These are phyloP conservation scores for Agrypnia vestita DNA, from an alignment of 1,140 invertebrate species.

Conservation along the genomic window DNA sequence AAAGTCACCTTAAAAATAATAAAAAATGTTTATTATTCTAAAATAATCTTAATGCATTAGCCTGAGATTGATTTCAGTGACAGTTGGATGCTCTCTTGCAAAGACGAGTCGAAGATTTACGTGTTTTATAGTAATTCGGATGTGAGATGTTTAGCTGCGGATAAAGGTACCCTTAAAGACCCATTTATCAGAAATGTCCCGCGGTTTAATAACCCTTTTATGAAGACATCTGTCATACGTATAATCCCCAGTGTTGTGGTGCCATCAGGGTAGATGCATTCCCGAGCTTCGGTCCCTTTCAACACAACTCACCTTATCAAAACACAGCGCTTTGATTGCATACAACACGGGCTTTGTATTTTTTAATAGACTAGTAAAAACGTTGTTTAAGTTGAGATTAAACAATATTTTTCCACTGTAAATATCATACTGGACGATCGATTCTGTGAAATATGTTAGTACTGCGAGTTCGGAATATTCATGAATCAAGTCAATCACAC, in stretches of 20 bases:
- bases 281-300: not conserved
- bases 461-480: no score
- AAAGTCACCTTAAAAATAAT: no score
- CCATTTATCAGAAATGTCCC: conserved; percentile 37
- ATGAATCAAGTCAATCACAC: no score
- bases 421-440: no score
- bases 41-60: no score
- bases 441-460: no score
- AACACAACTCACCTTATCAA: conserved; percentile 16
- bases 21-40: no score
- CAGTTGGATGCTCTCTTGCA: no score
- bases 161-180: conserved; percentile 26
- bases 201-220: conserved; percentile 42
- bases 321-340: not conserved
- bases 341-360: conserved; percentile 1
- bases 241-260: conserved; percentile 27
- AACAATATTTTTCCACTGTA: no score
- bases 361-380: not conserved
- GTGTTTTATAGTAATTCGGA: not conserved
- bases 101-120: no score
- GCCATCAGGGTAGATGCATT: conserved; percentile 11
- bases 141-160: not conserved
- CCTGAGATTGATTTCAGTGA: no score
- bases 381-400: no score
- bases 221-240: conserved; percentile 42